Base-by-base conservation (phyloP, 1,140 invertebrate species). In the Brachionus rotundiformis region DNA sequence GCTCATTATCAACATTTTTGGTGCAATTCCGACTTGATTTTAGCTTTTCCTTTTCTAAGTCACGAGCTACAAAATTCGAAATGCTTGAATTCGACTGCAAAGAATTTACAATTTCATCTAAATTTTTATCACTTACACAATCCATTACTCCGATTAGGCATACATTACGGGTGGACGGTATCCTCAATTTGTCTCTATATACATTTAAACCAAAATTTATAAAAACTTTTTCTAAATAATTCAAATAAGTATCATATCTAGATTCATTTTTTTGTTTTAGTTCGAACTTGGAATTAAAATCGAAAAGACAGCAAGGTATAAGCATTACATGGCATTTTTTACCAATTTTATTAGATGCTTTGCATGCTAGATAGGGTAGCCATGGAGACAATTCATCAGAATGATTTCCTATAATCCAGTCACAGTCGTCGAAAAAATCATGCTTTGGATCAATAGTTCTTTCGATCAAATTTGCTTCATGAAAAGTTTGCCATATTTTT, bases 371-470 rank as follows among this genome's bases (percentile, higher is more conserved):
- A 0, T 98, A 92, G 39, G 96, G 95, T 84, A 99, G 92, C 96
- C 96, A 99, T 5, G 96, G 95, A 31, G 96, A 98, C 5, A 99
- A 87, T 86, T 98, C 96, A 90, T 98, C 97, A 47, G 95, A 96
- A 89, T 99, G 97, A 90, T 99, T 99, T 49, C 97, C 96, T 87
- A 99, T 96, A 11, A 98, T 87, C 95, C 95, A 98, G 86, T 97
- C 94, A 47, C 88, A 90, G 23, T 92, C 90, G 25, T 59, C 71
- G 25, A 27, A 76, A 33, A 33, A 81, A 33, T 65, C 16, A 63
- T 49, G 31, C 77, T 27, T 25, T 61, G 81, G 33, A 76, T 76
- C 31, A 65, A 59, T 82, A 31, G 44, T 82, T 31, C 11, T 25
- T 25, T 73, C 33, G 16, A 82, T 25, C 54, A 81, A 11, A 29